Evolutionary conservation across 2,888 invertebrate species (phyloP).

Genomic region (Lasioglossum figueresi): DNA sequence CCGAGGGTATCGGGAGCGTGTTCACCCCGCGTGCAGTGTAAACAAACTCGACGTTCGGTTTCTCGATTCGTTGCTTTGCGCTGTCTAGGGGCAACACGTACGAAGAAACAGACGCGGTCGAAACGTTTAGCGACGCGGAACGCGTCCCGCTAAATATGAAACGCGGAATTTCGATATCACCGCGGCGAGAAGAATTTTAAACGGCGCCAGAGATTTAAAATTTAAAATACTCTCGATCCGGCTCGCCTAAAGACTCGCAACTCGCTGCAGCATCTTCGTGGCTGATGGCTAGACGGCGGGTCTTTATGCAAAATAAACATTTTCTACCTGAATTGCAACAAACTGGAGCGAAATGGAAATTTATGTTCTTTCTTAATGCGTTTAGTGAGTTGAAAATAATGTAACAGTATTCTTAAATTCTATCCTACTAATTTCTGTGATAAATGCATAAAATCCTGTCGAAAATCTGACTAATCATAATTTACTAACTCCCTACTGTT

Average conservation of each 20-base stretch:
- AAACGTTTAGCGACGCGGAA: too few relatives aligned
- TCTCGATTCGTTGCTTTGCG: slow-evolving; percentile 3
- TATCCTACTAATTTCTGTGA: too few relatives aligned
- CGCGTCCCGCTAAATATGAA: background rate
- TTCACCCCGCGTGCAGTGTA: slow-evolving; percentile 47
- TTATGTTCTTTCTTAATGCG: too few relatives aligned
- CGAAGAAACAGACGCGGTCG: background rate
- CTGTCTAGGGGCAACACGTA: background rate
- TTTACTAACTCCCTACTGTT: too few relatives aligned
- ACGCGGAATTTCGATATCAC: background rate
- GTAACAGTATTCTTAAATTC: too few relatives aligned
- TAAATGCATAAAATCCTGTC: too few relatives aligned
- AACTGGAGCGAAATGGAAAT: too few relatives aligned
- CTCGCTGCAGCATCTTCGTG: background rate
- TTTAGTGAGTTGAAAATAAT: too few relatives aligned
- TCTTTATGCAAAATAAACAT: background rate
- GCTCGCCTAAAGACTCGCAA: background rate
- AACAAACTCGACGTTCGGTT: slow-evolving; percentile 58
- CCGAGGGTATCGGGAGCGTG: slow-evolving; percentile 40
- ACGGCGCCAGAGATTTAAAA: background rate
- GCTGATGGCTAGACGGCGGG: too few relatives aligned
- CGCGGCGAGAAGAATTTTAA: background rate
- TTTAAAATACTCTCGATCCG: background rate
- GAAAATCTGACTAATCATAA: too few relatives aligned
- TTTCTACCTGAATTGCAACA: background rate